Evolutionary conservation across 2,113 vertebrate genomes (phyloP).

Genomic region (Petromus typicus): DNA sequence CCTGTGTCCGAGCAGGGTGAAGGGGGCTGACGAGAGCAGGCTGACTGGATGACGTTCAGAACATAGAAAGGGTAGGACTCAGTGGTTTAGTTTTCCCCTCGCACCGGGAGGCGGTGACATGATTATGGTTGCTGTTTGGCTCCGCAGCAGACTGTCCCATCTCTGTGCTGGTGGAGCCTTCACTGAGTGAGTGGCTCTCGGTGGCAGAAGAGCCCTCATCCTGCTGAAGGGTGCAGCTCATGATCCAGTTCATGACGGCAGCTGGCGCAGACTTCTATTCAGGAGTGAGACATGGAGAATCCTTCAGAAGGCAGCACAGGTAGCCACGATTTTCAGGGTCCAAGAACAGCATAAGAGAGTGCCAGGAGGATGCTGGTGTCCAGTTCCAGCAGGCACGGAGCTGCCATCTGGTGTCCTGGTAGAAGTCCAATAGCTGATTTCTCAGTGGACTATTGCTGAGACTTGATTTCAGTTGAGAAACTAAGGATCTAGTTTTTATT

Average conservation of each 20-base stretch:
- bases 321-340: slow-evolving; percentile 1
- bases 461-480: slow-evolving; percentile 12
- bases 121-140: neutral
- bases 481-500: neutral
- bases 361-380: neutral
- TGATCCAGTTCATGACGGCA: neutral
- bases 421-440: neutral
- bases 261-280: neutral
- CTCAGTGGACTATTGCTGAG: neutral
- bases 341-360: neutral
- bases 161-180: neutral
- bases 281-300: neutral
- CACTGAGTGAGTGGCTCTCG: neutral
- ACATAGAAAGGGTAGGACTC: neutral
- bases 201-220: neutral
- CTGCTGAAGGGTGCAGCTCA: neutral
- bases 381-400: neutral
- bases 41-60: neutral
- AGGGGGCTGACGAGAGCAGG: neutral
- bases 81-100: neutral
- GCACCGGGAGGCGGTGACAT: neutral
- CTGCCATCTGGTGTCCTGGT: neutral
- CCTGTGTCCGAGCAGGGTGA: neutral
- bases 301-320: neutral
- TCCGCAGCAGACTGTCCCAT: neutral